Conservation (phyloP, 2,113 vertebrate species). For the Parotia lawesii region DNA sequence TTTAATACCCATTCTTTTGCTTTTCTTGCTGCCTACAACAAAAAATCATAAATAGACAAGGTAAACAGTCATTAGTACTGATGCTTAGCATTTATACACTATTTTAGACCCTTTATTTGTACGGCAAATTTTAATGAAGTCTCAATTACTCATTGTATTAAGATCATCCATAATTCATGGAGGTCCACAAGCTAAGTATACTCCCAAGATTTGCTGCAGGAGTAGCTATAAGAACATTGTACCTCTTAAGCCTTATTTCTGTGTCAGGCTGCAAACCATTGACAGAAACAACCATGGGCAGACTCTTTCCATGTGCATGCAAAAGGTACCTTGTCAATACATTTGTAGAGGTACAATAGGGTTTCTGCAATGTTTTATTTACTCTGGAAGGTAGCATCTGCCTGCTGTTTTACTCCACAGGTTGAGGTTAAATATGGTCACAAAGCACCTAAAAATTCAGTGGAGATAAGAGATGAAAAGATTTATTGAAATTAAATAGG, state of each 20-base stretch:
- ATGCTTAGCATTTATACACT: neutral
- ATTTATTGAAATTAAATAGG: neutral
- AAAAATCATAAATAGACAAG: neutral
- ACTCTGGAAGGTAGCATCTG: neutral
- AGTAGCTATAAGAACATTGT: neutral
- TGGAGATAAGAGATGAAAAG: neutral
- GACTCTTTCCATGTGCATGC: neutral
- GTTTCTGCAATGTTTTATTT: neutral
- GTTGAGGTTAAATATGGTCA: neutral
- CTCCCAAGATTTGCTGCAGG: neutral
- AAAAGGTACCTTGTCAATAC: neutral
- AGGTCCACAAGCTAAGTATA: neutral
- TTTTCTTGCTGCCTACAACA: neutral
- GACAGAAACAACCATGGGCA: neutral
- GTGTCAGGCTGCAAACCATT: neutral
- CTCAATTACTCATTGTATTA: neutral
- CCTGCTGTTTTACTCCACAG: neutral
- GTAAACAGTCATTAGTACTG: neutral
- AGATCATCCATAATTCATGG: neutral
- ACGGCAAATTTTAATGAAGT: neutral
- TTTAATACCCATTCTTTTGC: neutral
- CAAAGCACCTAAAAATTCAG: neutral
- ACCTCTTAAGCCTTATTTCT: neutral
- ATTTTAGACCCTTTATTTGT: neutral
- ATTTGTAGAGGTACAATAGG: neutral